A percentile compares a stretch with the other conserved stretches of the same genome.
Evolutionary conservation across 2,797 vertebrate species (phyloP).

Genomic region (Naso thynnoides): DNA sequence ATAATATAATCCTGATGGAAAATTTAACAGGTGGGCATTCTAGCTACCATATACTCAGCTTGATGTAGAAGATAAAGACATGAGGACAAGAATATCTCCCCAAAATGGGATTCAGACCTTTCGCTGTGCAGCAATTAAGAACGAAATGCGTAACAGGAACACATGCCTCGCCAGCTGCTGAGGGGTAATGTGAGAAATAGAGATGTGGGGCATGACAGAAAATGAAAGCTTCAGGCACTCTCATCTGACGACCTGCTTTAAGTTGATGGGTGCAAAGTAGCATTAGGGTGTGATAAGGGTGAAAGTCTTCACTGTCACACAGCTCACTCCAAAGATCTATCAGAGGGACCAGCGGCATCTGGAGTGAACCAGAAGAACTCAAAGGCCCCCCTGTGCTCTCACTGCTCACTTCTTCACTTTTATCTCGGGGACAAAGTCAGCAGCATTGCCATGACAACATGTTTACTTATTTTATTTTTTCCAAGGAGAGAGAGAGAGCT

Average conservation of each 20-base stretch:
- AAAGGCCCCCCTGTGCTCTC: conserved; percentile 34
- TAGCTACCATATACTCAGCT: conserved; percentile 1
- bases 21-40: conserved; percentile 60
- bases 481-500: not conserved
- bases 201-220: conserved; percentile 26
- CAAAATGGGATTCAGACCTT: conserved; percentile 30
- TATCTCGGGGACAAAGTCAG: conserved; percentile 39
- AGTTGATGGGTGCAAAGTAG: conserved; percentile 11
- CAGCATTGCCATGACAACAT: conserved; percentile 64
- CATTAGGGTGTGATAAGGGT: not conserved
- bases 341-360: conserved; percentile 12
- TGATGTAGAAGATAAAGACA: conserved; percentile 7
- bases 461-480: conserved; percentile 23
- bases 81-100: conserved; percentile 8
- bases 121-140: conserved; percentile 49
- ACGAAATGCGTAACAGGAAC: conserved; percentile 60
- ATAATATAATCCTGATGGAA: not conserved
- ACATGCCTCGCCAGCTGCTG: conserved; percentile 60
- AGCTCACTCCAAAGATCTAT: conserved; percentile 27
- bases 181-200: conserved; percentile 34
- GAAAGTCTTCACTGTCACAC: conserved; percentile 8
- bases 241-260: conserved; percentile 9
- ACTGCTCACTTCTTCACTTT: conserved; percentile 47
- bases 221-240: conserved; percentile 26
- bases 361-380: conserved; percentile 39